Evolutionary conservation across 2,113 vertebrate species (phyloP).

Genomic region (Noturus placidus): DNA sequence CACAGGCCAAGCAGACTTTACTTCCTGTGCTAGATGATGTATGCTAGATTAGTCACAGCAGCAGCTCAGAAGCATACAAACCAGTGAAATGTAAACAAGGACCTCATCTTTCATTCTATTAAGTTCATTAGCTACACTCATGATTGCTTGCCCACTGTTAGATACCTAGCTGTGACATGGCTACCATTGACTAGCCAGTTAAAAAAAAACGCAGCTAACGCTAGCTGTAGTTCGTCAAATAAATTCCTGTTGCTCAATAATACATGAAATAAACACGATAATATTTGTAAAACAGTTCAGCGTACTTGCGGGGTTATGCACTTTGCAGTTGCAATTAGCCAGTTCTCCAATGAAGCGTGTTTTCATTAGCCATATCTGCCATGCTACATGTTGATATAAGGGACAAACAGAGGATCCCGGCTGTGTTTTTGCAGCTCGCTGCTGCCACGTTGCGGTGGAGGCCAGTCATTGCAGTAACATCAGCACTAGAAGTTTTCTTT

Average conservation of each 20-base stretch:
- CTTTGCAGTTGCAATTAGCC: background rate
- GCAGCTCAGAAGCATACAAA: background rate
- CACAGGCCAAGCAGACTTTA: background rate
- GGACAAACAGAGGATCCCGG: slow-evolving; percentile 62
- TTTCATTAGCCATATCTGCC: slow-evolving; percentile 20
- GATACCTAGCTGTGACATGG: background rate
- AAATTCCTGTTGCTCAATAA: background rate
- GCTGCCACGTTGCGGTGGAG: slow-evolving; percentile 51
- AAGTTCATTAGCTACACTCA: background rate
- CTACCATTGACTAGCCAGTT: background rate
- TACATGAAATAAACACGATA: background rate
- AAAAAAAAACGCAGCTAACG: background rate
- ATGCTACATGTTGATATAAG: slow-evolving; percentile 30
- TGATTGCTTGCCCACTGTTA: background rate
- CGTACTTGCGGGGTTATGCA: background rate
- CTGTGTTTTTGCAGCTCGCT: background rate
- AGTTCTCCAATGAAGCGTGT: background rate
- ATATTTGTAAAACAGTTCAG: background rate
- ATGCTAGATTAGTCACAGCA: background rate
- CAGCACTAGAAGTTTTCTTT: background rate
- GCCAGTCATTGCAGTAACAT: slow-evolving; percentile 41
- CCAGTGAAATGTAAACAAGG: background rate
- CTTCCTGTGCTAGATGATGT: background rate
- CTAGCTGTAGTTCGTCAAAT: background rate
- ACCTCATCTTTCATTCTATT: background rate